Conservation (phyloP, 2,113 vertebrate genomes). For the Zosterops lateralis region DNA sequence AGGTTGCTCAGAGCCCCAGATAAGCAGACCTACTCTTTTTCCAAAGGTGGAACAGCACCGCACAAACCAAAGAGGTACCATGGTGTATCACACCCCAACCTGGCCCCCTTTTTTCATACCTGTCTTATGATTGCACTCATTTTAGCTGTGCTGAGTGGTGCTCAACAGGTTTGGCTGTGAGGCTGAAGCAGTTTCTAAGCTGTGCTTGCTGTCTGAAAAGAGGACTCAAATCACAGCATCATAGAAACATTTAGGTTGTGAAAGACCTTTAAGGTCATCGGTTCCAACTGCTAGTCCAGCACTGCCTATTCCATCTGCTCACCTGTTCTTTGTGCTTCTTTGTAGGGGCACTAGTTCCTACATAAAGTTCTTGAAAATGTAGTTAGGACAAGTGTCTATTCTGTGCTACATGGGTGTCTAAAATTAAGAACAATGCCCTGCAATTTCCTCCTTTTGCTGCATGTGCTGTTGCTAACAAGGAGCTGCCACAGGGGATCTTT, state of each 20-base stretch:
- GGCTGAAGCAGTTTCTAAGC: not conserved
- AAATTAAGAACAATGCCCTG: not conserved
- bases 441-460: not conserved
- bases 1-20: not conserved
- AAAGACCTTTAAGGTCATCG: not conserved
- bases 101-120: fast-evolving
- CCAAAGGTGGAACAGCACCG: not conserved
- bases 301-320: not conserved
- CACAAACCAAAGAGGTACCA: not conserved
- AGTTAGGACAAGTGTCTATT: not conserved
- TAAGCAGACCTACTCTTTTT: not conserved
- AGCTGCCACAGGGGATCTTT: not conserved
- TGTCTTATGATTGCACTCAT: fast-evolving
- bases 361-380: not conserved
- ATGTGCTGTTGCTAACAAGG: not conserved
- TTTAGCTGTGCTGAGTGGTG: not conserved
- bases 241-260: not conserved
- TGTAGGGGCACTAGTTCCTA: not conserved
- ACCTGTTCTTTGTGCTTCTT: not conserved
- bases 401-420: not conserved
- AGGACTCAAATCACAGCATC: not conserved
- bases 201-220: not conserved
- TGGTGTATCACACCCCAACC: not conserved
- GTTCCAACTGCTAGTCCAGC: not conserved
- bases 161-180: not conserved